Evolutionary conservation across 1,140 invertebrate genomes (phyloP), one percentile per base, ranked within the genome.

Genomic region (Phymorhynchus buccinoides): DNA sequence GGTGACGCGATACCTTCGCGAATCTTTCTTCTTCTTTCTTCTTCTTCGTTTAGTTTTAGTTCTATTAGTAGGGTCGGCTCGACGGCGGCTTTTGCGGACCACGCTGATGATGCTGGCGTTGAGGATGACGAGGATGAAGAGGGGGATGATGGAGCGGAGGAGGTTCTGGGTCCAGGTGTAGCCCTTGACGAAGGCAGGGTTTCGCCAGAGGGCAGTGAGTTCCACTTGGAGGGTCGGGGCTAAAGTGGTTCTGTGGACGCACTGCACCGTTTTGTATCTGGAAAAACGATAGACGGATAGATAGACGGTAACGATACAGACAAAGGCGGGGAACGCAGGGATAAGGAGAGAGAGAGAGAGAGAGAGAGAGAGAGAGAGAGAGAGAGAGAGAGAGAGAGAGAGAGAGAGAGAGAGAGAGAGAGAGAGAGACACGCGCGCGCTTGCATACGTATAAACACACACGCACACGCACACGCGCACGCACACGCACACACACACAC

Each of bases 71-170:
- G 18, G 56, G 56, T 88, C 90, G 22, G 88, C 88, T 18, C 89
- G 87, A n/a, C n/a, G n/a, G n/a, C n/a, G n/a, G 80, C 91, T 90
- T 86, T 88, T 88, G 75, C 91, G 95, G 4, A 97, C 95, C 12
- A 96, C 94, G 83, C 94, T 92, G 16, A 97, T 95, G 62, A 97
- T 94, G 88, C 96, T 96, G 62, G 94, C 94, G 91, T 96, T 96
- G 22, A 92, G 84, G 16, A 88, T 86, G 39, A 91, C 84, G 1
- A 93, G 87, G 35, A 91, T 85, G 14, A 92, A 27, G 78, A 92
- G 86, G 0, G 92, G 96, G 44, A 96, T 90, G n/a, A 96, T 92
- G 22, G 95, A 95, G 87, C 96, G 96, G 0, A 95, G 92, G 18
- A 96, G 90, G 48, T 95, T 94, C 32, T 95, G 95, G 84, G 95